These are phyloP conservation scores for Aegotheles bennettii DNA, from an alignment of 2,113 vertebrate species.

Conservation along the genomic window DNA sequence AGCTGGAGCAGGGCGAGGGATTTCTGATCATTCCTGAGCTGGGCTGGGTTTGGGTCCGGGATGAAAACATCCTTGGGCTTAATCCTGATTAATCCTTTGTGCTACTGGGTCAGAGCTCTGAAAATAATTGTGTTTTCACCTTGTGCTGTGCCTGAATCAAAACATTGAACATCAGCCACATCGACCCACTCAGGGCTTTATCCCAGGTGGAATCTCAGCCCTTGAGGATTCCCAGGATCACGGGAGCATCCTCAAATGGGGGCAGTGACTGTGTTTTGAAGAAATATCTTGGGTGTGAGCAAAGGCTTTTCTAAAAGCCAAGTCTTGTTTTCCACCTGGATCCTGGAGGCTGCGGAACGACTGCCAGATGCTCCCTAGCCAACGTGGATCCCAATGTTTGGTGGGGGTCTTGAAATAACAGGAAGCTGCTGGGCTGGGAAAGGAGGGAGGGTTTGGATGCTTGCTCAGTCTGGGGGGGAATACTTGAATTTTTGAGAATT, in stretches of 20 bases:
- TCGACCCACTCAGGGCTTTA: fast-evolving
- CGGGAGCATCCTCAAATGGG: fast-evolving
- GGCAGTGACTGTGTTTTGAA: fast-evolving
- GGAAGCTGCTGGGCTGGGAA: not conserved
- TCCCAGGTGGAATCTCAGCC: not conserved
- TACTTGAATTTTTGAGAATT: not conserved
- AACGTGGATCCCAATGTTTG: not conserved
- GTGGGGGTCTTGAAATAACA: not conserved
- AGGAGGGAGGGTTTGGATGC: not conserved
- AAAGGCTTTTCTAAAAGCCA: not conserved
- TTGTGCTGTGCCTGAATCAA: fast-evolving
- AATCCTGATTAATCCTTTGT: not conserved
- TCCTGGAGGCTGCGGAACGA: not conserved
- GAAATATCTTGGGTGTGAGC: fast-evolving
- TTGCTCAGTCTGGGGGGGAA: not conserved
- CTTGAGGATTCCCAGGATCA: not conserved
- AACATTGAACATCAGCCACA: not conserved
- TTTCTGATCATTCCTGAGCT: not conserved
- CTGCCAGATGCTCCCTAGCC: not conserved
- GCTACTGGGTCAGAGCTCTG: not conserved
- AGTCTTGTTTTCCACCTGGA: not conserved
- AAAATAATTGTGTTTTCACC: not conserved
- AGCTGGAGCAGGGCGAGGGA: not conserved
- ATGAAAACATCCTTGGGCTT: not conserved
- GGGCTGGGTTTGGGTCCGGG: fast-evolving